Percentiles rank a stretch among this genome's conserved stretches.
phyloP scores from a whole-genome alignment of 2,113 vertebrate species.

The Pogonocichla stellata region DNA sequence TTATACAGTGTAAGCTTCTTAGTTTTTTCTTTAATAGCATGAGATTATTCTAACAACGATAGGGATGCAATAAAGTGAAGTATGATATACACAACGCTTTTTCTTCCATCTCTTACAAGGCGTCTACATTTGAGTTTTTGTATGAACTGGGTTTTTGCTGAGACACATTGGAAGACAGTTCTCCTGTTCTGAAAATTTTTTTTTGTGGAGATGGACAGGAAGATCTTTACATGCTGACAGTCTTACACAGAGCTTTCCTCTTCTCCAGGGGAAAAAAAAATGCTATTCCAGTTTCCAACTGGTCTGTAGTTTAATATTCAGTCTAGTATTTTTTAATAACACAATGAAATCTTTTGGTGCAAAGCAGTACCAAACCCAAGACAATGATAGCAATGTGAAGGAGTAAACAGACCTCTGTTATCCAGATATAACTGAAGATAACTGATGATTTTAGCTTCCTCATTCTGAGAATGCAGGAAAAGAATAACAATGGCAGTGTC shows the following conservation, averaged over 20 bases:
- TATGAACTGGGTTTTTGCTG: neutral
- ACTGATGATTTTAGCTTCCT: neutral
- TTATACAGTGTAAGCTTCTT: neutral
- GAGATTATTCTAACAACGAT: neutral
- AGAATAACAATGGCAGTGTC: neutral
- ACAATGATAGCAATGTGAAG: neutral
- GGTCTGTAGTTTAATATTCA: neutral
- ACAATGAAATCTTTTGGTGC: neutral
- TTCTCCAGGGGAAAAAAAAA: neutral
- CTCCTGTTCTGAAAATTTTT: neutral
- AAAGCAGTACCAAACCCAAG: neutral
- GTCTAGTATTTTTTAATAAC: neutral
- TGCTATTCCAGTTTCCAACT: neutral
- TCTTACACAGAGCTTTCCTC: neutral
- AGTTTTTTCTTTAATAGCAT: constrained; percentile 11
- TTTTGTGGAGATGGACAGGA: neutral
- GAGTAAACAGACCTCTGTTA: neutral
- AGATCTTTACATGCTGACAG: neutral
- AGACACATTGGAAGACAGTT: neutral
- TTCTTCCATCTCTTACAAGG: neutral
- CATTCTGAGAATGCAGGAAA: neutral
- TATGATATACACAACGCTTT: neutral
- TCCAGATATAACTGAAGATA: neutral
- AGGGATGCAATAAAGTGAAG: neutral
- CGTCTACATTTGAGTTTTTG: neutral